These are phyloP conservation scores for Ips nitidus DNA, from an alignment of 1,140 invertebrate species.

Conservation along the genomic window DNA sequence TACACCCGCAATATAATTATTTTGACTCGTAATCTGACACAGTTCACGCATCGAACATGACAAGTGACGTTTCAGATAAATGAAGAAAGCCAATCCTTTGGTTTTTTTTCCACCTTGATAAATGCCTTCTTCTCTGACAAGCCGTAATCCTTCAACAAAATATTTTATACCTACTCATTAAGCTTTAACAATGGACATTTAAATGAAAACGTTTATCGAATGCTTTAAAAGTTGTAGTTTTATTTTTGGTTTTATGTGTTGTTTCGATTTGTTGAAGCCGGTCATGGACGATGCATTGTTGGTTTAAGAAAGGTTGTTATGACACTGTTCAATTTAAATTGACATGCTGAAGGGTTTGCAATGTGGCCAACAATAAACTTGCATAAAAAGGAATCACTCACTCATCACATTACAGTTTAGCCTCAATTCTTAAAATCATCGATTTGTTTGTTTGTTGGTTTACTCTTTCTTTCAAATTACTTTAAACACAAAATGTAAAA, in stretches of 20 bases:
- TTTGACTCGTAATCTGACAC: slow-evolving; percentile 25
- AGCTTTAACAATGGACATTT: not conserved
- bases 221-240: not conserved
- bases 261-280: too few relatives aligned
- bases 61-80: slow-evolving; percentile 15
- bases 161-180: slow-evolving; percentile 10
- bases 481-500: not conserved
- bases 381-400: too few relatives aligned
- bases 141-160: slow-evolving; percentile 10
- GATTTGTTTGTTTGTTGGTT: not conserved
- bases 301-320: too few relatives aligned
- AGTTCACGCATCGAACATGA: slow-evolving; percentile 19
- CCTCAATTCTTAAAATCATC: too few relatives aligned
- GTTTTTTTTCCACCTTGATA: slow-evolving; percentile 9
- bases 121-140: slow-evolving; percentile 5
- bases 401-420: too few relatives aligned
- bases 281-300: too few relatives aligned
- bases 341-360: too few relatives aligned
- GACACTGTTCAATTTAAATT: too few relatives aligned
- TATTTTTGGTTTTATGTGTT: not conserved
- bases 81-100: slow-evolving; percentile 11
- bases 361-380: too few relatives aligned
- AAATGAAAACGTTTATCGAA: not conserved
- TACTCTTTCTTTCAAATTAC: not conserved
- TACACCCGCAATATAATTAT: slow-evolving; percentile 11